Conservation (phyloP, 2,888 invertebrate genomes). For the Synanthedon andrenaeformis region DNA sequence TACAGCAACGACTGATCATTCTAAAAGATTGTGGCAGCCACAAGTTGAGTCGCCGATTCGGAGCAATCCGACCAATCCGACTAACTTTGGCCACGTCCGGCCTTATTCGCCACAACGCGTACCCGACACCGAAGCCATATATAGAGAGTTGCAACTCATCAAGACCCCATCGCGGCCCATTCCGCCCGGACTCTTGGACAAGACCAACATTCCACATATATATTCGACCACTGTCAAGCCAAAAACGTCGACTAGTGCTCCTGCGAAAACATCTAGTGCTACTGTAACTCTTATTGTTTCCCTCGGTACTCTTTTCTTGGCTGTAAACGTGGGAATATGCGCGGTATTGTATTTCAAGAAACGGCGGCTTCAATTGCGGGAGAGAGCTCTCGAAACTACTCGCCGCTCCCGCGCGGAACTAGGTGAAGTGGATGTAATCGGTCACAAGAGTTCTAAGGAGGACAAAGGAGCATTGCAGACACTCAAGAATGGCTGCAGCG, state of each 20-base stretch:
- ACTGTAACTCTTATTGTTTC: conserved; percentile 74
- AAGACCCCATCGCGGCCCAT: conserved; percentile 41
- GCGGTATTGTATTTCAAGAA: conserved; percentile 76
- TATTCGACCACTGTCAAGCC: conserved; percentile 24
- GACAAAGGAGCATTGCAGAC: conserved; percentile 54
- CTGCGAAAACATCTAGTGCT: conserved; percentile 69
- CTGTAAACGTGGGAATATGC: conserved; percentile 79
- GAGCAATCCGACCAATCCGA: conserved; percentile 25
- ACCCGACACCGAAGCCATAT: conserved; percentile 38
- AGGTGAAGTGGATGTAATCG: conserved; percentile 60
- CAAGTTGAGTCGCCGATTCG: conserved; percentile 27
- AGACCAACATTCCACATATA: conserved; percentile 16
- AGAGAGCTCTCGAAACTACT: conserved; percentile 51
- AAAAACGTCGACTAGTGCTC: conserved; percentile 17
- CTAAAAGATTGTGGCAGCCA: conserved; percentile 37
- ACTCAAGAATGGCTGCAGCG: conserved; percentile 68
- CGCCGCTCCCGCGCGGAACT: conserved; percentile 62
- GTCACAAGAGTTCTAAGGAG: conserved; percentile 54
- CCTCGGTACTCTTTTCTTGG: conserved; percentile 77
- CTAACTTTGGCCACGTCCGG: conserved; percentile 34
- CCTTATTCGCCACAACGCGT: conserved; percentile 29
- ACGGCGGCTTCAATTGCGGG: conserved; percentile 65
- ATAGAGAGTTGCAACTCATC: conserved; percentile 50
- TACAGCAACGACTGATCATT: conserved; percentile 28
- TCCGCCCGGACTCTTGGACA: conserved; percentile 42